phyloP scores from a whole-genome alignment of 2,888 invertebrate species.

The Dasysyrphus tricinctus region DNA sequence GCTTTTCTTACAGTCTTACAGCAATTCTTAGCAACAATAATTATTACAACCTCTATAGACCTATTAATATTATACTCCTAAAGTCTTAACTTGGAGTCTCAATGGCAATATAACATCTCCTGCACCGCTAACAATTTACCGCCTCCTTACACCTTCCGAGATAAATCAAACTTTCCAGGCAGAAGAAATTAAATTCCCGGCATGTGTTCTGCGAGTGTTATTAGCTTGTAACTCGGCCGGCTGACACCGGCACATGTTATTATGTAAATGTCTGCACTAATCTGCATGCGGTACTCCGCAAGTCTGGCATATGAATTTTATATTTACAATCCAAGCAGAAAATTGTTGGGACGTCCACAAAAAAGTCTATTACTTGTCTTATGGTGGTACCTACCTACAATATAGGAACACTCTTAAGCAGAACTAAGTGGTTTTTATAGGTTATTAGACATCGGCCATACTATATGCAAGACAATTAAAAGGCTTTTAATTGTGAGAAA shows the following conservation, averaged over 20 bases:
- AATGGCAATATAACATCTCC: slow-evolving; percentile 14
- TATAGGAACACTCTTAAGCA: background rate
- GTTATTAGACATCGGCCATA: slow-evolving; percentile 50
- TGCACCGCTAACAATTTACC: slow-evolving; percentile 32
- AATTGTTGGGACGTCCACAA: slow-evolving; percentile 49
- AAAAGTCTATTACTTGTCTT: slow-evolving; percentile 30
- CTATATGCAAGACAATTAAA: slow-evolving; percentile 54
- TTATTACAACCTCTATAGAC: background rate
- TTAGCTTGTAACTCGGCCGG: slow-evolving; percentile 63
- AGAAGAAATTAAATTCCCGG: slow-evolving; percentile 68
- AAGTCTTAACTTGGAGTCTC: background rate
- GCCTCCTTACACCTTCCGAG: slow-evolving; percentile 57
- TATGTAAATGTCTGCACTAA: slow-evolving; percentile 69
- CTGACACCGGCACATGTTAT: slow-evolving; percentile 57
- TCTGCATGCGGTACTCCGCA: slow-evolving; percentile 54
- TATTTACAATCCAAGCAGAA: slow-evolving; percentile 68
- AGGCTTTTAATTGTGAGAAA: slow-evolving; percentile 66
- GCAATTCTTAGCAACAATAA: background rate
- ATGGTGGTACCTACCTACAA: background rate
- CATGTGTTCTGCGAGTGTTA: slow-evolving; percentile 66
- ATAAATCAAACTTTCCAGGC: slow-evolving; percentile 54
- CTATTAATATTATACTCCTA: background rate
- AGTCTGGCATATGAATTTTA: slow-evolving; percentile 67
- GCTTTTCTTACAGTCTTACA: background rate
- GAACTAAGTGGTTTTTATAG: slow-evolving; percentile 34